Evolutionary conservation across 1,140 invertebrate genomes (phyloP).

Genomic region (Drosophila pseudoananassae): DNA sequence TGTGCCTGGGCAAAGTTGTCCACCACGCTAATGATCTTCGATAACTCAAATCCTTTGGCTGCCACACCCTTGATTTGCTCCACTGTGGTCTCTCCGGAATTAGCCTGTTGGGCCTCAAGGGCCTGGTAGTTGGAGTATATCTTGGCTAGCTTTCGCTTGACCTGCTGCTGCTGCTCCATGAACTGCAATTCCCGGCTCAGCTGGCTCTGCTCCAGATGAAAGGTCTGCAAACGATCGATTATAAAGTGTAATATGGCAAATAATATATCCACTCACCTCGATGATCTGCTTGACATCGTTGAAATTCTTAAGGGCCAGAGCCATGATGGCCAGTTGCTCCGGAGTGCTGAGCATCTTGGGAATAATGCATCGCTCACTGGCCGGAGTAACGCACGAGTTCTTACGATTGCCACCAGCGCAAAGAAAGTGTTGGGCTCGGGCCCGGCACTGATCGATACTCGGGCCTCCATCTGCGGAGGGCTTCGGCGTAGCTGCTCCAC

Average conservation of each 20-base stretch:
- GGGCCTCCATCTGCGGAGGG: constrained; percentile 10
- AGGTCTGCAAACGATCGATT: constrained; percentile 73
- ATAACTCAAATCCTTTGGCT: constrained; percentile 69
- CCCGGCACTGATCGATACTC: constrained; percentile 43
- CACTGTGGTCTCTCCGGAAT: constrained; percentile 54
- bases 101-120: constrained; percentile 40
- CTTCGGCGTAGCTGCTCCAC: constrained; percentile 39
- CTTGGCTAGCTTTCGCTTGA: constrained; percentile 73
- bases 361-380: constrained; percentile 65
- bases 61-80: constrained; percentile 76
- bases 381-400: not conserved
- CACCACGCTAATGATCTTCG: constrained; percentile 77
- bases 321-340: constrained; percentile 77
- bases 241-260: not conserved
- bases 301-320: constrained; percentile 71
- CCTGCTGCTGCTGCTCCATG: constrained; percentile 83
- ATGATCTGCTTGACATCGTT: constrained; percentile 81
- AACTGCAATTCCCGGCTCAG: constrained; percentile 84
- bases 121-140: constrained; percentile 71
- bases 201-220: constrained; percentile 82
- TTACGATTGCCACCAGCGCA: constrained; percentile 10
- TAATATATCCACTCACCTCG: constrained; percentile 48
- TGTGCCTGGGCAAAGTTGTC: constrained; percentile 82
- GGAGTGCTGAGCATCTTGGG: constrained; percentile 75
- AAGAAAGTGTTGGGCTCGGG: constrained; percentile 23